These are phyloP conservation scores for Ostrea denselamellosa DNA, from an alignment of 1,140 invertebrate species.

Conservation along the genomic window DNA sequence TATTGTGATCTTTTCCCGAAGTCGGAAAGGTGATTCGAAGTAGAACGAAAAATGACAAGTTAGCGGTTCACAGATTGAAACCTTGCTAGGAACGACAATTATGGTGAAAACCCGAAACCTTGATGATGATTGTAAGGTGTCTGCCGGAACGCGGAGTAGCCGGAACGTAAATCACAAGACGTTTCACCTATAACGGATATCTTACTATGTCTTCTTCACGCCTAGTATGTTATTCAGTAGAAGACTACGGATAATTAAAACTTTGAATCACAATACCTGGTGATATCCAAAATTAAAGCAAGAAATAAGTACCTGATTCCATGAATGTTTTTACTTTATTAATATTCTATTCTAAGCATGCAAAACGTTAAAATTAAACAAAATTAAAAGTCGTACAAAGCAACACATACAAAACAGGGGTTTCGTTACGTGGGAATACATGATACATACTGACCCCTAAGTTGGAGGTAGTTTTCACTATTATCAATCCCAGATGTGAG, in stretches of 20 bases:
- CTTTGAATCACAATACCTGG: background rate
- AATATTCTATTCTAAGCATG: background rate
- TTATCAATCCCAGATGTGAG: background rate
- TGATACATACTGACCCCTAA: background rate
- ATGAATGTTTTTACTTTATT: background rate
- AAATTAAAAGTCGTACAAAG: background rate
- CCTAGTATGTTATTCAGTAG: background rate
- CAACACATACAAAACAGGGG: background rate
- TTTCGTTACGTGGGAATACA: background rate
- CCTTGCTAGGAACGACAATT: too few relatives aligned
- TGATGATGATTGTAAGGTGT: too few relatives aligned
- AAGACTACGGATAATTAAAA: background rate
- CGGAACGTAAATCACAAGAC: too few relatives aligned
- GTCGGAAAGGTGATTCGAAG: too few relatives aligned
- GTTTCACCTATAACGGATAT: too few relatives aligned
- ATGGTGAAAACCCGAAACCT: too few relatives aligned
- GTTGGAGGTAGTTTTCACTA: background rate
- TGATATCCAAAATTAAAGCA: background rate
- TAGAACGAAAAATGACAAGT: too few relatives aligned
- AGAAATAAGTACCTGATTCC: background rate
- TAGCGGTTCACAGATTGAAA: too few relatives aligned
- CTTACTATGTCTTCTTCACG: too few relatives aligned
- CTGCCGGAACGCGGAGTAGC: too few relatives aligned
- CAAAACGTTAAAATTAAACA: background rate
- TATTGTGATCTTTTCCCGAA: too few relatives aligned